Evolutionary conservation across 2,888 invertebrate genomes (phyloP), one percentile per base, ranked within the genome.

Genomic region (Anticlea derivata): DNA sequence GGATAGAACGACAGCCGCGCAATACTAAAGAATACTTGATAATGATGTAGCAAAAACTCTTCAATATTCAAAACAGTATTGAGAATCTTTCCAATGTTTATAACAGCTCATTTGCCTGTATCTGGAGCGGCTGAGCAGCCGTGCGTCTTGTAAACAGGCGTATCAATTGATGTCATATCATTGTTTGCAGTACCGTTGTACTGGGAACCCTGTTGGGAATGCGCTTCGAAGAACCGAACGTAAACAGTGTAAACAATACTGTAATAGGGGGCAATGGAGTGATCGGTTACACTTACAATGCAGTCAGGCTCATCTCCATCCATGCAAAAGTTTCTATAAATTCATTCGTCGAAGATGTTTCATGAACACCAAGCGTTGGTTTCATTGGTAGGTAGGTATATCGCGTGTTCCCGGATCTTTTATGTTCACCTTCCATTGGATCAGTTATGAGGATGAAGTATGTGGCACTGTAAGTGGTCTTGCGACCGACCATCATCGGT

Each of bases 161-260:
- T 58, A 64, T 62, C 63, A 60, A 67, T 66, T 54, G 66, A 64
- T 67, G 67, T 67, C 68, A 70, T 65, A 60, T 62, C 62, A 71
- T 70, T 75, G 73, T 78, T 74, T 68, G 70, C 67, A 58, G 70
- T 71, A 69, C 68, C 65, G 66, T 67, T 70, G 49, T 70, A 73
- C 70, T 59, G 60, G 63, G 66, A 74, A 70, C 56, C 38, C 61
- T 64, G 70, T 69, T 70, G 75, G 67, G 70, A 76, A 76, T 62
- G 61, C 47, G 59, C 61, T 81, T 71, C 73, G 62, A 65, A 59
- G 75, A 74, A 74, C 46, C 50, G 39, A 61, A 56, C 44, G 51
- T 56, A 60, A 56, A 56, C 56, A 56, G 27, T 55, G 55, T 56
- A 61, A 72, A 82, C 80, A 80, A 80, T 80, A 72, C 63, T 57